Base-by-base conservation (phyloP, 2,797 vertebrate species). In the Pseudochaenichthys georgianus region DNA sequence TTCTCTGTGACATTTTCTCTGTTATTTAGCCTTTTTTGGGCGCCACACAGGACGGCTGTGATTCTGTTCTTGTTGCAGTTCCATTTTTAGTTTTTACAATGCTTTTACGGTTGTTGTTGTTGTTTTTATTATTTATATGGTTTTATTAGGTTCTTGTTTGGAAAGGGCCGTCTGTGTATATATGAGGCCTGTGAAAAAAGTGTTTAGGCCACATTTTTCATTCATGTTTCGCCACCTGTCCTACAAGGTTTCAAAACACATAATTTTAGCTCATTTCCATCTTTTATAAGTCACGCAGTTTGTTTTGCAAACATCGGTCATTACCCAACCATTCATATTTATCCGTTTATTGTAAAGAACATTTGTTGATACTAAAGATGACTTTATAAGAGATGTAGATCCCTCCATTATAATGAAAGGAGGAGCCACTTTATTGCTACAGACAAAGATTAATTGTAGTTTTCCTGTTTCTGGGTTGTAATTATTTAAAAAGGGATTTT, bases 401-500 rank as follows among this genome's bases (percentile, higher is more conserved):
- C 47, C 57, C 80, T 90, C 83, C 74, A 78, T 82, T 85, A 87
- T 85, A 87, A 80, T 70, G 65, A 85, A 88, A 82, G 73, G 88
- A 87, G 85, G 89, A 86, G 87, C 72, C 81, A 87, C 76, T 89
- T 87, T 85, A 92, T 80, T 85, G 73, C 88, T 90, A 82, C 89
- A 82, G 88, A 88, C 63, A 69, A 87, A 78, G 51, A 82, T 64
- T 77, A 84, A 90, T 89, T 91, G 78, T 85, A 76, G 85, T 87
- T 89, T 84, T 77, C 76, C 77, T 78, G 58, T 85, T 84, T 89
- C 68, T 87, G 81, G 70, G 78, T 89, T 92, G 86, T 93, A 90
- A 90, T 85, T 89, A 92, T 93, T 89, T 91, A 90, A 92, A 87
- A 75, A 77, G 59, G 81, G 86, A 89, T 88, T 62, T 54, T 84